A percentile compares a stretch with the other conserved stretches of the same genome.
Evolutionary conservation across 2,888 invertebrate genomes (phyloP).

Genomic region (Acrobasis consociella): DNA sequence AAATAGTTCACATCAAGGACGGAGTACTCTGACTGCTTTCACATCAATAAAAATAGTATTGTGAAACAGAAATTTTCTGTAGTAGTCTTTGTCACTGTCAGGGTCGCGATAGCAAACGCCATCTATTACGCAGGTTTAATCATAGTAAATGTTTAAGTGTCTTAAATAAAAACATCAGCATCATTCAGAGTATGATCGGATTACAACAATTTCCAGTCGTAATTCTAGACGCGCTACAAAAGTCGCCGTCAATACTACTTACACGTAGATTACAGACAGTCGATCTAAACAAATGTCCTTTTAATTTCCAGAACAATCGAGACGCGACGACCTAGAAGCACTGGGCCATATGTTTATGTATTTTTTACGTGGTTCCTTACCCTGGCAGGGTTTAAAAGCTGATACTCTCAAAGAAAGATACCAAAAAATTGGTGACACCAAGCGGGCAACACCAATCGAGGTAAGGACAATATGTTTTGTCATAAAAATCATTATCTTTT

Average conservation of each 20-base stretch:
- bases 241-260: not conserved
- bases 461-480: slow-evolving; percentile 58
- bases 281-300: slow-evolving; percentile 31
- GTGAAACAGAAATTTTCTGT: too few species aligned
- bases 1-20: too few species aligned
- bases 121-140: not conserved
- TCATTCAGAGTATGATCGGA: not conserved
- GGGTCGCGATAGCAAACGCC: too few species aligned
- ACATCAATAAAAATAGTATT: too few species aligned
- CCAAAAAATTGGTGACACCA: slow-evolving; percentile 99
- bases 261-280: slow-evolving; percentile 6
- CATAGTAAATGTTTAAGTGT: not conserved
- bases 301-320: slow-evolving; percentile 93
- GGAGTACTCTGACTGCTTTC: too few species aligned
- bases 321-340: slow-evolving; percentile 99
- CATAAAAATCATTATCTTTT: not conserved
- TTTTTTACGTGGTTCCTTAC: slow-evolving; percentile 99
- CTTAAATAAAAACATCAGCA: not conserved
- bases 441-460: slow-evolving; percentile 99
- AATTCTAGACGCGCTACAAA: not conserved
- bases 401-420: slow-evolving; percentile 99
- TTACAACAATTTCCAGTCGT: not conserved
- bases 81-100: too few species aligned
- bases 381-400: slow-evolving; percentile 99
- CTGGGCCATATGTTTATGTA: slow-evolving; percentile 99